phyloP scores from a whole-genome alignment of 2,888 invertebrate species.

The Lithophane semibrunnea region DNA sequence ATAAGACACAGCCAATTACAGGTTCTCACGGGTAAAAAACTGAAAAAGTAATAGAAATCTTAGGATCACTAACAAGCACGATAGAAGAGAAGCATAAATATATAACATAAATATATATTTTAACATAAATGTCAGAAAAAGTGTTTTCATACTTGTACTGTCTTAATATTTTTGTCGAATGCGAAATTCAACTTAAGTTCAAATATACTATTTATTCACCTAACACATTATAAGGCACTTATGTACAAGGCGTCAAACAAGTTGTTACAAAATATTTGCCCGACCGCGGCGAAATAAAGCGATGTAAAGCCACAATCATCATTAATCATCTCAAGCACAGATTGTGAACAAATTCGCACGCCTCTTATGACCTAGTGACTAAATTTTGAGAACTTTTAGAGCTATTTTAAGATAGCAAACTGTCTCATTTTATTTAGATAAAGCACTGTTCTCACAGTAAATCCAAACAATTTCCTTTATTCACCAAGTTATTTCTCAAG shows the following conservation, averaged over 20 bases:
- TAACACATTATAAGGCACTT: slow-evolving; percentile 3
- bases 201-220: not conserved
- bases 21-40: too few relatives aligned
- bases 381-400: slow-evolving; percentile 31
- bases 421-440: not conserved
- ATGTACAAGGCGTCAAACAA: slow-evolving; percentile 28
- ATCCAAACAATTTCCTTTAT: not conserved
- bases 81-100: too few relatives aligned
- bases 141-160: not conserved
- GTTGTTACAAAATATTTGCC: slow-evolving; percentile 50
- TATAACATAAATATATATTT: not conserved
- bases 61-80: too few relatives aligned
- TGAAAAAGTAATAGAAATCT: too few relatives aligned
- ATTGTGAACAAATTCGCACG: slow-evolving; percentile 53
- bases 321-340: slow-evolving; percentile 59
- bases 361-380: slow-evolving; percentile 34
- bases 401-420: slow-evolving; percentile 4
- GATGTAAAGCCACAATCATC: slow-evolving; percentile 60
- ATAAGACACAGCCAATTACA: too few relatives aligned
- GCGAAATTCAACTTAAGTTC: slow-evolving; percentile 4
- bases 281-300: slow-evolving; percentile 59
- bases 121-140: not conserved
- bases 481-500: not conserved
- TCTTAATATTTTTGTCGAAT: too few relatives aligned
- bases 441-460: not conserved